Conservation (phyloP, 1,140 invertebrate species). For the Plectrocnemia conspersa region DNA sequence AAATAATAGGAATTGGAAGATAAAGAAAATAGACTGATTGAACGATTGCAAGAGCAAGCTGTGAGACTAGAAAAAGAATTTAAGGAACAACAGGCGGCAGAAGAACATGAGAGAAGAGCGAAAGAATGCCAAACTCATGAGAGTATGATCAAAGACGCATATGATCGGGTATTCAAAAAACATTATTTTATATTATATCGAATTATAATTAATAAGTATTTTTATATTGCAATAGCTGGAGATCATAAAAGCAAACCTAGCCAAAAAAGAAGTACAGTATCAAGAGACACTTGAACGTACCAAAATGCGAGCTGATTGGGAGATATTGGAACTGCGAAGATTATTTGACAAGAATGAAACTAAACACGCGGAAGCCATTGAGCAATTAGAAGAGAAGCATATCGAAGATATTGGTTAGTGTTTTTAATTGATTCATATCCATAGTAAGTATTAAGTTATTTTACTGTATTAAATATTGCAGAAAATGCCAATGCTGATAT, state of each 20-base stretch:
- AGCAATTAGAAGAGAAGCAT: slow-evolving; percentile 42
- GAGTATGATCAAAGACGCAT: slow-evolving; percentile 19
- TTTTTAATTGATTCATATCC: no score
- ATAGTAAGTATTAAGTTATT: slow-evolving; percentile 1
- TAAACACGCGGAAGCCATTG: slow-evolving; percentile 45
- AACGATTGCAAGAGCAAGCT: slow-evolving; percentile 26
- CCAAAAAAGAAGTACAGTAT: slow-evolving; percentile 44
- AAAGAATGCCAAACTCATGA: slow-evolving; percentile 26
- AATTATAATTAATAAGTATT: slow-evolving; percentile 2
- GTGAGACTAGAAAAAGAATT: slow-evolving; percentile 9
- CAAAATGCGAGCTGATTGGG: slow-evolving; percentile 48
- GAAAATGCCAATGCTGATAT: slow-evolving; percentile 45
- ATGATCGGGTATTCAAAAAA: slow-evolving; percentile 21
- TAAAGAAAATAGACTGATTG: slow-evolving; percentile 24
- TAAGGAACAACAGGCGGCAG: neutral
- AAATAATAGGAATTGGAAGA: slow-evolving; percentile 28
- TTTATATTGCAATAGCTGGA: slow-evolving; percentile 42
- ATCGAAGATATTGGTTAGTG: slow-evolving; percentile 44
- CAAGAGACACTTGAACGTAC: slow-evolving; percentile 42
- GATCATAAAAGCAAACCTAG: slow-evolving; percentile 44
- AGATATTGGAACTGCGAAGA: slow-evolving; percentile 46
- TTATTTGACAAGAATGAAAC: slow-evolving; percentile 48
- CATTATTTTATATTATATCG: neutral
- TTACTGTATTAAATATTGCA: slow-evolving; percentile 30
- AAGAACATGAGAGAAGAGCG: slow-evolving; percentile 12